Evolutionary conservation across 2,113 vertebrate genomes (phyloP).

Genomic region (Limnothrissa miodon): DNA sequence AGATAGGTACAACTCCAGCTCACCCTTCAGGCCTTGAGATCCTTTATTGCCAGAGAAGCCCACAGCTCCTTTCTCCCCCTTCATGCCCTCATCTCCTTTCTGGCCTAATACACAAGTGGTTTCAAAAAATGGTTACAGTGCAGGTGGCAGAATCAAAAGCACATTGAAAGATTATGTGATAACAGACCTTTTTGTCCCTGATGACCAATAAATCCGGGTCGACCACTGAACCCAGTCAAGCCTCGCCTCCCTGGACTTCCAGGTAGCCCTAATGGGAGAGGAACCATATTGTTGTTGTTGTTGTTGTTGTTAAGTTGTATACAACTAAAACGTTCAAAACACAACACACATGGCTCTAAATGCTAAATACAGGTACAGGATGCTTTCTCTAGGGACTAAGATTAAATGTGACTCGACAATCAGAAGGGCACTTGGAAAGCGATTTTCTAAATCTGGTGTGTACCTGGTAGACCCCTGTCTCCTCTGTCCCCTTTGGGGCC

Average conservation of each 20-base stretch:
- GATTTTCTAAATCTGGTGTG: neutral
- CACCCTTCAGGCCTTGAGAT: slow-evolving; percentile 65
- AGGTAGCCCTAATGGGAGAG: slow-evolving; percentile 52
- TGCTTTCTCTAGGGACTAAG: neutral
- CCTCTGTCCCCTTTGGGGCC: slow-evolving; percentile 67
- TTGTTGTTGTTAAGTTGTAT: neutral
- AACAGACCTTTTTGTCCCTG: slow-evolving; percentile 65
- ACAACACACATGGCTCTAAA: neutral
- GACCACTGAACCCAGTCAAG: slow-evolving; percentile 57
- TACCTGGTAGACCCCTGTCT: slow-evolving; percentile 63
- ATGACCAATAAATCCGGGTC: slow-evolving; percentile 56
- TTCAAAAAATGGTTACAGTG: neutral
- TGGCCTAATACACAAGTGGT: slow-evolving; percentile 41
- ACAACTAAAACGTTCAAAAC: neutral
- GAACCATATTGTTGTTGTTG: too few relatives aligned
- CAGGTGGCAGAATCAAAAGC: neutral
- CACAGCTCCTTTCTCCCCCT: slow-evolving; percentile 40
- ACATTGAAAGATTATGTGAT: neutral
- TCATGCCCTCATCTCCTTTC: slow-evolving; percentile 64
- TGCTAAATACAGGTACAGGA: neutral
- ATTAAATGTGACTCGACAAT: neutral
- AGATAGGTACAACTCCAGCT: neutral
- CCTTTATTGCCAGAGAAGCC: slow-evolving; percentile 65
- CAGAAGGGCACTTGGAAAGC: too few relatives aligned
- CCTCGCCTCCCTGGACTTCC: slow-evolving; percentile 65